Evolutionary conservation across 2,113 vertebrate genomes (phyloP), one percentile per base, ranked within the genome.

Genomic region (Pachypanchax playfairii): DNA sequence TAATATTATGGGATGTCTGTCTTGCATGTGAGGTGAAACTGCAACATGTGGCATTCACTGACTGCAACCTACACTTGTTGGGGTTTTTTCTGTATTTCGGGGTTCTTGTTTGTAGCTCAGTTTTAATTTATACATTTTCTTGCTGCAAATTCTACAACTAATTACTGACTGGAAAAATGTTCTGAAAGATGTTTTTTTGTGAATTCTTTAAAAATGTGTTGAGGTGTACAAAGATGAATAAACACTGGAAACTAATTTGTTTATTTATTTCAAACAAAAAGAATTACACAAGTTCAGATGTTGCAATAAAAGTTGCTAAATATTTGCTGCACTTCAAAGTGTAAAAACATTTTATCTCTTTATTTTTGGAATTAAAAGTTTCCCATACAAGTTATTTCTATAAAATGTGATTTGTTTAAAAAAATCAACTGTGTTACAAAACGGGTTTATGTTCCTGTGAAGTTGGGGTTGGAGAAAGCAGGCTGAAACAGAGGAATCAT

Each of bases 171-270:
- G 73, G 66, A 67, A 72, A 70, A 86, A 28, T 25, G 77, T 78
- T 59, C 48, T 80, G 53, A 81, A 89, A 79, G 77, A 78, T 80
- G 68, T 73, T 66, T 70, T 50, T 63, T 73, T 78, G 21, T 44
- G n/a, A n/a, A 11, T 69, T 87, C 78, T 70, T 79, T 55, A 86
- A 83, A 85, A 84, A 85, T 86, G 63, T 89, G 90, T 86, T 91
- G 89, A 85, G 83, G 89, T 91, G 87, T 92, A 73, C 76, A 89
- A 77, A 77, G 70, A 84, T 88, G 75, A 90, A 87, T 91, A 92
- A 92, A 93, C 86, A 89, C 77, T 86, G 79, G 83, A 78, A 83
- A 85, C 43, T 46, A 36, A 4, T 13, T 67, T 72, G 31, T 76
- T 82, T 86, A 3, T 70, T 84, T 79, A 44, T 56, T 1, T 41